Evolutionary conservation across 37 sponge, comb jelly and placozoan species (phyloP).

Genomic region (Halichondria panicea): DNA sequence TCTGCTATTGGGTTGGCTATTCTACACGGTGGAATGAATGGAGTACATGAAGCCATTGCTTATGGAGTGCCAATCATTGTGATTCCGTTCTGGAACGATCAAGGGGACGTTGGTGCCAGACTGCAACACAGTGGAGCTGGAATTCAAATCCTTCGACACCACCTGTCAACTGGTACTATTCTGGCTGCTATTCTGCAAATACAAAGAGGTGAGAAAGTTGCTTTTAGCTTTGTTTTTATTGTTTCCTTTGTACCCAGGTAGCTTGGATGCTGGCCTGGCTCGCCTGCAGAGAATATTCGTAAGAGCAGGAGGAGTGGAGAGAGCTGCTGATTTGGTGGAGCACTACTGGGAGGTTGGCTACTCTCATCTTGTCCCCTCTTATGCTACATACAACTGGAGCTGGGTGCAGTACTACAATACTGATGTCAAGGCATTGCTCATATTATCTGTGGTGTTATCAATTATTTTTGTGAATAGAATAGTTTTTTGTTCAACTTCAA

Average conservation of each 20-base stretch:
- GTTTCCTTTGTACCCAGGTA: no score
- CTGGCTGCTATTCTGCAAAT: background rate
- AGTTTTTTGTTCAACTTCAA: background rate
- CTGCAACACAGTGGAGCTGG: slow-evolving; percentile 7
- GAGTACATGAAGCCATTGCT: slow-evolving; percentile 42
- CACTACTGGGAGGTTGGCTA: slow-evolving; percentile 31
- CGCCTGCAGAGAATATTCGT: background rate
- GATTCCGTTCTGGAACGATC: slow-evolving; percentile 2
- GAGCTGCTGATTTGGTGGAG: slow-evolving; percentile 36
- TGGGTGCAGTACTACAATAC: slow-evolving; percentile 45
- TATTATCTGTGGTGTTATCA: background rate
- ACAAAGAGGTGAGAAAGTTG: background rate
- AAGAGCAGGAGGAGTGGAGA: slow-evolving; percentile 15
- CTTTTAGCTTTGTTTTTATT: no score
- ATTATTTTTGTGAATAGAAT: background rate
- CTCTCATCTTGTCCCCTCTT: slow-evolving; percentile 34
- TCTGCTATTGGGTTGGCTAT: slow-evolving; percentile 40
- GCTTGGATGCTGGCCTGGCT: background rate
- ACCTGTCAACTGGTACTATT: background rate
- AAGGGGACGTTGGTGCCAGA: slow-evolving; percentile 14
- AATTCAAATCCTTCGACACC: background rate
- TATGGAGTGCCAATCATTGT: slow-evolving; percentile 42
- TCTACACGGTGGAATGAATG: slow-evolving; percentile 54
- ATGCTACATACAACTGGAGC: slow-evolving; percentile 37
- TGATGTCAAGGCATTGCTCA: slow-evolving; percentile 20